These are phyloP conservation scores for Chondrilla cf. caribensis DNA, from an alignment of 37 sponge, comb jelly and placozoan species.

Conservation along the genomic window DNA sequence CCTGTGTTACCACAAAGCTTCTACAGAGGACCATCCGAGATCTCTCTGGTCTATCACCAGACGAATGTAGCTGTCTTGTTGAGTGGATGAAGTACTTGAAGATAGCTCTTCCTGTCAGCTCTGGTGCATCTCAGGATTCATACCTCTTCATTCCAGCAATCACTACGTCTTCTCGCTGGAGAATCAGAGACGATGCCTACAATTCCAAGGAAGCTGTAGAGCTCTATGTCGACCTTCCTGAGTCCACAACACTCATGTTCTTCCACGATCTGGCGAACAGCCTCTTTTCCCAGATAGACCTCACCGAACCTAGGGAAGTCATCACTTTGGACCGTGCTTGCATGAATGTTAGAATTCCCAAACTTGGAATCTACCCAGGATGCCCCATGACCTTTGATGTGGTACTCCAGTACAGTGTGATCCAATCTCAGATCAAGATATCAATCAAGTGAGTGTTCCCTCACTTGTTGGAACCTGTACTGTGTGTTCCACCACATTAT, in stretches of 20 bases:
- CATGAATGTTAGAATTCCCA: not conserved
- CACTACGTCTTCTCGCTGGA: conserved; percentile 8
- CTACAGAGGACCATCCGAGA: not conserved
- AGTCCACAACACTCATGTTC: conserved; percentile 32
- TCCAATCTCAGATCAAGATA: conserved; percentile 9
- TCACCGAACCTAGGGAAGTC: not conserved
- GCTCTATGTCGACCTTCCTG: not conserved
- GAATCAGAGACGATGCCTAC: not conserved
- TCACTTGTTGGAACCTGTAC: too few species aligned
- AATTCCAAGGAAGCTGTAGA: not conserved
- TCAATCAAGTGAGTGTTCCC: conserved; percentile 6
- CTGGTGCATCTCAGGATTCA: not conserved
- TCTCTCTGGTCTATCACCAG: not conserved
- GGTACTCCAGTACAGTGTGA: not conserved
- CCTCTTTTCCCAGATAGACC: conserved; percentile 7
- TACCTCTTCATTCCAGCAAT: conserved; percentile 52
- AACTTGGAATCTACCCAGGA: conserved; percentile 18
- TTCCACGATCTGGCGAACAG: conserved; percentile 41
- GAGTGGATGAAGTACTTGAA: conserved; percentile 50
- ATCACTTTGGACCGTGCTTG: not conserved
- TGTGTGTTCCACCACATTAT: too few species aligned
- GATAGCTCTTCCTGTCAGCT: conserved; percentile 20
- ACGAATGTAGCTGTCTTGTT: conserved; percentile 23
- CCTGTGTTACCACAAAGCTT: not conserved
- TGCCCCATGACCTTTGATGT: conserved; percentile 38